Conservation (phyloP, 2,888 invertebrate species). For the Andrena marginata region DNA sequence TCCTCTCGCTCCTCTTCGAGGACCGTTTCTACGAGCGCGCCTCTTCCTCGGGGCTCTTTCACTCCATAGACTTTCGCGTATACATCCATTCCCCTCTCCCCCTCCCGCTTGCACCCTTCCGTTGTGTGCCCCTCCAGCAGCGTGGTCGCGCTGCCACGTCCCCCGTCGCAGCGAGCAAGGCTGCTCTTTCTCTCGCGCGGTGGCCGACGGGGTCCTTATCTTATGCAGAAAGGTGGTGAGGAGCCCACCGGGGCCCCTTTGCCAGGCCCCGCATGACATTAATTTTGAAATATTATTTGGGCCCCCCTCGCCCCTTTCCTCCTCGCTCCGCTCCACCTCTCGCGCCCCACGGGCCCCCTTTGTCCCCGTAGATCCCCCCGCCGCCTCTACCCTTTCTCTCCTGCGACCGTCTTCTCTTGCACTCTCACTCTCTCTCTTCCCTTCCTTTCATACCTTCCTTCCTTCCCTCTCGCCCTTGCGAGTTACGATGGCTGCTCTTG, state of each 20-base stretch:
- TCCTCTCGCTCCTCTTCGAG: conserved; percentile 2
- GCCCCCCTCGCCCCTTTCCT: conserved; percentile 63
- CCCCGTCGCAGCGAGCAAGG: conserved; percentile 22
- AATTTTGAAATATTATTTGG: conserved; percentile 84
- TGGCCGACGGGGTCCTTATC: conserved; percentile 74
- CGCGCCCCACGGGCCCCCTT: neutral
- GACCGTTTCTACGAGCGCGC: conserved; percentile 27
- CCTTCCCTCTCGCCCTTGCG: no score
- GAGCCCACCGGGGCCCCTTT: conserved; percentile 73
- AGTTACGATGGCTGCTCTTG: no score
- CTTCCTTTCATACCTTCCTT: no score
- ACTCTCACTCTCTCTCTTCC: neutral
- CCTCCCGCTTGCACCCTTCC: neutral
- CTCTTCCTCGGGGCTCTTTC: conserved; percentile 46
- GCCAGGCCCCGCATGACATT: conserved; percentile 79
- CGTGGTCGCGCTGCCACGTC: conserved; percentile 44
- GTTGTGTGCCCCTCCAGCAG: conserved; percentile 14
- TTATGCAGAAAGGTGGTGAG: conserved; percentile 74
- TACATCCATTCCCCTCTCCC: conserved; percentile 48
- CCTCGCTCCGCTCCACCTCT: conserved; percentile 40
- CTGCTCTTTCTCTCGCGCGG: conserved; percentile 51
- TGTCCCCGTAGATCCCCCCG: neutral
- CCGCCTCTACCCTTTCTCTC: neutral
- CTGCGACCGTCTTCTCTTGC: neutral
- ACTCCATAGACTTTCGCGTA: conserved; percentile 34